Conservation (phyloP, 1,140 invertebrate species). For the Platyscapa corneri region DNA sequence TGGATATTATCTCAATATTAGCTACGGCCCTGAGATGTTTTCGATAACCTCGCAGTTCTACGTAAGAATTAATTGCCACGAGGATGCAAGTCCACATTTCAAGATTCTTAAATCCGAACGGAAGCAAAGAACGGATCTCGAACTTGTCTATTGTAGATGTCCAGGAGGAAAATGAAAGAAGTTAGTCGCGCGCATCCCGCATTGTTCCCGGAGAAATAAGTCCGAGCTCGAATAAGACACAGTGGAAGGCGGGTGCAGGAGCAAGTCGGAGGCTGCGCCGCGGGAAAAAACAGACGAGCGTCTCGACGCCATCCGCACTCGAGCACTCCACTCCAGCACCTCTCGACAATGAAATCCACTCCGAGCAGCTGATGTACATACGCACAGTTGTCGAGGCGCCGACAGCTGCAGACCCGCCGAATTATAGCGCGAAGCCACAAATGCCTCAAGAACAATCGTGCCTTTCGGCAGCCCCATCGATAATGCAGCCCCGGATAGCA, state of each 20-base stretch:
- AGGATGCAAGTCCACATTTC: too few relatives aligned
- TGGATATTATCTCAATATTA: too few relatives aligned
- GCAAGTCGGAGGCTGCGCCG: not conserved
- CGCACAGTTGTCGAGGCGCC: not conserved
- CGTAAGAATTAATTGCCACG: too few relatives aligned
- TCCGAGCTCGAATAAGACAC: too few relatives aligned
- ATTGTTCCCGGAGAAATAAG: too few relatives aligned
- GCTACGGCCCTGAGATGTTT: too few relatives aligned
- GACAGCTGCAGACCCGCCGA: not conserved
- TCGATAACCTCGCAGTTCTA: too few relatives aligned
- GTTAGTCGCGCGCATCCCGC: not conserved
- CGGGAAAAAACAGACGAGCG: not conserved
- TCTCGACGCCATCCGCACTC: not conserved
- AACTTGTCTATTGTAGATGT: too few relatives aligned
- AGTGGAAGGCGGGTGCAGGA: not conserved
- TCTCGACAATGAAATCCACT: constrained; percentile 27
- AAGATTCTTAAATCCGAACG: too few relatives aligned
- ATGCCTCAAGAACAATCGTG: constrained; percentile 38
- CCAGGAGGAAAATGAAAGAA: not conserved
- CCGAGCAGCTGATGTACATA: not conserved
- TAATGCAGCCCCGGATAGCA: not conserved
- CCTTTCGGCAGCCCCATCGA: not conserved
- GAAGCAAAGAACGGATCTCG: not conserved
- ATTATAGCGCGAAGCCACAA: constrained; percentile 18
- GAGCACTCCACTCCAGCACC: not conserved